Percentiles rank a stretch among this genome's conserved stretches.
Conservation (phyloP, 2,888 invertebrate genomes). For the Trachelus iudaicus region DNA sequence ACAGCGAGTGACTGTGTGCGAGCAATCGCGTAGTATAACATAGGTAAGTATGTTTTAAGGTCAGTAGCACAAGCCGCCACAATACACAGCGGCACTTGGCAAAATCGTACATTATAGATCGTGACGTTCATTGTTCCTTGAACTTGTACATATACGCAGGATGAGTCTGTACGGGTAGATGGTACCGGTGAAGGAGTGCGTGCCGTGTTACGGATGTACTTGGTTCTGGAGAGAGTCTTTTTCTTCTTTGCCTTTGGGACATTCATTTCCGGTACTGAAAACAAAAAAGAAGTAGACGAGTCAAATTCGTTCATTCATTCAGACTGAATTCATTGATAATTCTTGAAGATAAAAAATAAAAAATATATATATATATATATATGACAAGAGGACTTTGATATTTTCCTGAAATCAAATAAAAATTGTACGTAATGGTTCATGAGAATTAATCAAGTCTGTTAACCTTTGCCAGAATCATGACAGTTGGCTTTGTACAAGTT, state of each 20-base stretch:
- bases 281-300: neutral
- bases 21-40: constrained; percentile 55
- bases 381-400: neutral
- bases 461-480: neutral
- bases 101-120: constrained; percentile 61
- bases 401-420: neutral
- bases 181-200: constrained; percentile 19
- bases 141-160: constrained; percentile 47
- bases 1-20: neutral
- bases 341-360: neutral
- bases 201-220: neutral
- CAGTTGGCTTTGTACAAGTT: neutral
- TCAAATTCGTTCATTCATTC: neutral
- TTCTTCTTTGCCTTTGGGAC: neutral
- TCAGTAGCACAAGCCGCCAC: constrained; percentile 58
- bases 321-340: neutral
- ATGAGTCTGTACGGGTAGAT: neutral
- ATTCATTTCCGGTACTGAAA: neutral
- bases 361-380: neutral
- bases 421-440: neutral
- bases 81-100: constrained; percentile 36
- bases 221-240: neutral
- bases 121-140: constrained; percentile 59
- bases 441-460: neutral
- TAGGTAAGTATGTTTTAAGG: constrained; percentile 64